Percentiles rank a stretch among this genome's conserved stretches.
Evolutionary conservation across 2,797 vertebrate species (phyloP).

Genomic region (Coracias cyanogaster): DNA sequence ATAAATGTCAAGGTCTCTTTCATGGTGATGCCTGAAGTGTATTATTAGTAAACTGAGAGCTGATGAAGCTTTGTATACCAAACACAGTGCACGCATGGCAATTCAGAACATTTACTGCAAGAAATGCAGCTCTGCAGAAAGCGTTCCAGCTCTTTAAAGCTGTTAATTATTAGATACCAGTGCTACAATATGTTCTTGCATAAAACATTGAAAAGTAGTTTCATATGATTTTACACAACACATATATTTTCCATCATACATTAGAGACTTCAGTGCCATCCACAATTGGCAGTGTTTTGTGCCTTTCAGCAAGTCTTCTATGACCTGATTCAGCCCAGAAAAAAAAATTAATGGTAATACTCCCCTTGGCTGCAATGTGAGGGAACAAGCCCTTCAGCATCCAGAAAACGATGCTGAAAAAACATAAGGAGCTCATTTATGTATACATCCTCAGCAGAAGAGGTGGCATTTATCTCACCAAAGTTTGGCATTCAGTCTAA

Average conservation of each 20-base stretch:
- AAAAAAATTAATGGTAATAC: neutral
- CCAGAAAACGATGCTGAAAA: neutral
- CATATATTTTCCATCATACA: slow-evolving; percentile 19
- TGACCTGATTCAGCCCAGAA: neutral
- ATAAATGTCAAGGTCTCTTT: slow-evolving; percentile 74
- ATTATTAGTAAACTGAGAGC: slow-evolving; percentile 70
- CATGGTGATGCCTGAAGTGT: slow-evolving; percentile 73
- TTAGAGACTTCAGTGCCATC: neutral
- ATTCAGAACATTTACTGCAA: slow-evolving; percentile 59
- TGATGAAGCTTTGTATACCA: slow-evolving; percentile 61
- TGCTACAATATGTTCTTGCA: slow-evolving; percentile 16
- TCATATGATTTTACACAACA: slow-evolving; percentile 47
- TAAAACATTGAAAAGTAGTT: slow-evolving; percentile 44
- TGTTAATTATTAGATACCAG: slow-evolving; percentile 63
- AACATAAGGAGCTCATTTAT: slow-evolving; percentile 23
- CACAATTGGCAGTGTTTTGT: neutral
- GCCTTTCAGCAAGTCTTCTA: slow-evolving; percentile 12
- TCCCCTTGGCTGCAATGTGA: neutral
- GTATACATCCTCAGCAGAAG: neutral
- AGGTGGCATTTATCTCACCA: slow-evolving; percentile 10
- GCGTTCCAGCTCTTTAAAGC: slow-evolving; percentile 38
- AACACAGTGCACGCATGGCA: slow-evolving; percentile 22
- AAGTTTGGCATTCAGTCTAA: neutral
- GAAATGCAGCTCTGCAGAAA: slow-evolving; percentile 29
- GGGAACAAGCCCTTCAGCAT: neutral